Base-by-base conservation (phyloP, 2,113 vertebrate genomes). In the Galbula dea region DNA sequence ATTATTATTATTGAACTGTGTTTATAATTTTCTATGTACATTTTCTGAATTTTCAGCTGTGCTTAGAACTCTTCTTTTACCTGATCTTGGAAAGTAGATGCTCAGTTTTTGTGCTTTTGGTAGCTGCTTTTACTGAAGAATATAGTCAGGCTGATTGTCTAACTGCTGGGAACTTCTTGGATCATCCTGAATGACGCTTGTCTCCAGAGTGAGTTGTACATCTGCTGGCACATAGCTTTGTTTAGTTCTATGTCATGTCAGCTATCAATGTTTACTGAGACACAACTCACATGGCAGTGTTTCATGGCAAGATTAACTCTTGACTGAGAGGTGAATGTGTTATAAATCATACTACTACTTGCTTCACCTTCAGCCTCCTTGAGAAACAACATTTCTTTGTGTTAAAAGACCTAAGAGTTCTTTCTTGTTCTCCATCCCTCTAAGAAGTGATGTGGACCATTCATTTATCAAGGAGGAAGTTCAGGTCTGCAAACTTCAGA, bases 161-260 rank as follows among this genome's bases (percentile, higher is more conserved):
- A 71, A 63, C 68, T 67, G 13, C 27, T 85, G 43, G 62, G 71
- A 82, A 51, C 34, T 90, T 75, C 41, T 14, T 85, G 23, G 5
- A 11, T 87, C 69, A 52, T 58, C 18, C 32, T 73, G 36, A 92
- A 37, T 54, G 7, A 9, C 51, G 32, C 18, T 37, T 79, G 34
- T 20, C 46, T 83, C 19, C 34, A 46, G 16, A 58, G 10, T 15
- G 30, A 61, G 7, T 62, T 89, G 15, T 55, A 7, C 0, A 0
- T 72, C 36, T 90, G 30, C 74, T 83, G 75, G 37, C 24, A 91
- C 55, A 72, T 69, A 92, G 51, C 54, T 87, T 89, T 29, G 43
- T 84, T 71, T 81, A 23, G n/a, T 90, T 87, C 58, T 68, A 29
- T 58, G 23, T 86, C 16, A 66, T n/a, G 18, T 54, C 37, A 68